Percentiles rank a stretch among this genome's conserved stretches.
These are phyloP conservation scores for Ischnus inquisitorius DNA, from an alignment of 2,888 invertebrate species.

Conservation along the genomic window DNA sequence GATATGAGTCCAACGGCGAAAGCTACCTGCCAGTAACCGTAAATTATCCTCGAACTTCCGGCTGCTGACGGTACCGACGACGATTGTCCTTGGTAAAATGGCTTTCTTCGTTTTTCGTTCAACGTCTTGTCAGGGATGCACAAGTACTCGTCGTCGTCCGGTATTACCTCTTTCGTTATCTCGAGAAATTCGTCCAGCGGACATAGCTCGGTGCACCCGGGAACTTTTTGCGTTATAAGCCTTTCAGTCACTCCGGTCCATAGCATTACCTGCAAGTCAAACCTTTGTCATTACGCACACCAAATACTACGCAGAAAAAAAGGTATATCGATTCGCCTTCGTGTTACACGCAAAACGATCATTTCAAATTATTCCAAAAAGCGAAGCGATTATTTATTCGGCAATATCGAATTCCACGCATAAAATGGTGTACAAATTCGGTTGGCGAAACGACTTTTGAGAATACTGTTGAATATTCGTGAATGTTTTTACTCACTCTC, in stretches of 20 bases:
- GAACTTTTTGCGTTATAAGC: conserved; percentile 81
- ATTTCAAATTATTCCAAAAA: too few relatives aligned
- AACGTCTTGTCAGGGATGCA: conserved; percentile 34
- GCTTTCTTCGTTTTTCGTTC: conserved; percentile 40
- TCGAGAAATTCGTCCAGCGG: conserved; percentile 82
- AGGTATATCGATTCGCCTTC: background rate
- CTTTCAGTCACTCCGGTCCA: conserved; percentile 82
- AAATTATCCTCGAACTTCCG: background rate
- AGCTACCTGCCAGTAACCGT: conserved; percentile 24
- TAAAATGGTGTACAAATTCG: too few relatives aligned
- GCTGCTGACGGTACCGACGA: conserved; percentile 2
- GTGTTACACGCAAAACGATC: background rate
- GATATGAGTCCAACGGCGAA: conserved; percentile 24
- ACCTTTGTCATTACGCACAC: background rate
- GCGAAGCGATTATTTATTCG: too few relatives aligned
- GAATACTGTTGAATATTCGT: too few relatives aligned
- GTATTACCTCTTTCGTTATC: conserved; percentile 78
- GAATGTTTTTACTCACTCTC: conserved; percentile 71
- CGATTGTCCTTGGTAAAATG: background rate
- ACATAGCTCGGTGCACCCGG: conserved; percentile 82
- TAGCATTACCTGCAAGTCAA: conserved; percentile 79
- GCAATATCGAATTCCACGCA: too few relatives aligned
- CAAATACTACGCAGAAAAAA: background rate
- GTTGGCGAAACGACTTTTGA: too few relatives aligned
- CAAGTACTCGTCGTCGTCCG: conserved; percentile 77